Conservation (phyloP, 2,113 vertebrate species). For the Tragelaphus strepsiceros region DNA sequence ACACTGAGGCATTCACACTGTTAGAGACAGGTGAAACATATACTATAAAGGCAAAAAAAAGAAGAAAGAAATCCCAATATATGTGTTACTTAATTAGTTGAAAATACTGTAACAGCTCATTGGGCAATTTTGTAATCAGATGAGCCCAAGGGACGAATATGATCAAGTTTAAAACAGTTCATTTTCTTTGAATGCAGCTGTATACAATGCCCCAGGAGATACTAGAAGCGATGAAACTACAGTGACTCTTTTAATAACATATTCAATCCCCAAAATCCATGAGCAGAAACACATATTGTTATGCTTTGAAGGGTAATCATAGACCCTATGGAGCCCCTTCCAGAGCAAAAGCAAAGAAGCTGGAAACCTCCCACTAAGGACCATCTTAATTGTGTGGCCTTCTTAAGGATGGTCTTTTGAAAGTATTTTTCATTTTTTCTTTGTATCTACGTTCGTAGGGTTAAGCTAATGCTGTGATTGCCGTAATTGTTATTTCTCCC, state of each 20-base stretch:
- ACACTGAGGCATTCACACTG: background rate
- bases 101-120: slow-evolving; percentile 71
- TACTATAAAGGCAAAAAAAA: background rate
- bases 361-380: background rate
- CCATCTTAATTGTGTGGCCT: background rate
- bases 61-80: slow-evolving; percentile 1
- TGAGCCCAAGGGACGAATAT: slow-evolving; percentile 72
- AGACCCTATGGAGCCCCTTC: background rate
- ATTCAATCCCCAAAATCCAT: slow-evolving; percentile 44
- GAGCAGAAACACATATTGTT: slow-evolving; percentile 33
- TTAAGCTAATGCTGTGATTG: slow-evolving; percentile 41
- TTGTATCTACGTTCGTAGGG: slow-evolving; percentile 14
- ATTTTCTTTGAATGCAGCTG: slow-evolving; percentile 74
- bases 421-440: background rate
- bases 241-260: slow-evolving; percentile 64
- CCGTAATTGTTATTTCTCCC: slow-evolving; percentile 63
- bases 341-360: slow-evolving; percentile 22
- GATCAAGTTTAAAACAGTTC: slow-evolving; percentile 69
- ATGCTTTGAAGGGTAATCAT: slow-evolving; percentile 24
- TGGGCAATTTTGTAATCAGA: slow-evolving; percentile 74
- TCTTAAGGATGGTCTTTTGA: slow-evolving; percentile 39
- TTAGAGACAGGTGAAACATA: background rate
- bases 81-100: slow-evolving; percentile 66
- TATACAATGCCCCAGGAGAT: slow-evolving; percentile 68
- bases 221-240: slow-evolving; percentile 56